Evolutionary conservation across 2,888 invertebrate species (phyloP).

Genomic region (Xestia c-nigrum): DNA sequence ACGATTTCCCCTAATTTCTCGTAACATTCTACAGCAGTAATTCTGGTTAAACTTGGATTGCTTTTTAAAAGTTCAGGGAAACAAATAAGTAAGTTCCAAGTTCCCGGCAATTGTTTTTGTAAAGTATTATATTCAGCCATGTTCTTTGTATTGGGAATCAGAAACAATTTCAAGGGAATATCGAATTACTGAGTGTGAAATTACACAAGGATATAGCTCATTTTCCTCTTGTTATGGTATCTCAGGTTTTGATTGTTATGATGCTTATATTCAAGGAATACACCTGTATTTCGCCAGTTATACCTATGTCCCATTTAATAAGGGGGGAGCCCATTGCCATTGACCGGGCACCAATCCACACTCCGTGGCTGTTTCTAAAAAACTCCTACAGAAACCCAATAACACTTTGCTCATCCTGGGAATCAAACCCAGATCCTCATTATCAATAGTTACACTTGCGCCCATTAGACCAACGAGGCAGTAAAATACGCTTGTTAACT

Average conservation of each 20-base stretch:
- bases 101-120: slow-evolving; percentile 45
- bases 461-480: too few species aligned
- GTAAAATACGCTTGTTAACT: too few species aligned
- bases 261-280: slow-evolving; percentile 16
- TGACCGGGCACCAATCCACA: too few species aligned
- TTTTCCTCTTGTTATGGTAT: slow-evolving; percentile 18
- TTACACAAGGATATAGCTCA: slow-evolving; percentile 18
- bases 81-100: slow-evolving; percentile 37
- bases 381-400: too few species aligned
- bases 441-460: too few species aligned
- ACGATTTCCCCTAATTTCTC: slow-evolving; percentile 44
- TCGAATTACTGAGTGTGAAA: slow-evolving; percentile 48
- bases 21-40: slow-evolving; percentile 36
- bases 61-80: slow-evolving; percentile 53
- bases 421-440: too few species aligned
- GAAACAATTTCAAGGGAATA: slow-evolving; percentile 41
- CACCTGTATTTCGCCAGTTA: too few species aligned
- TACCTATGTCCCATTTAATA: too few species aligned
- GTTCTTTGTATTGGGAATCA: slow-evolving; percentile 17
- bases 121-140: slow-evolving; percentile 30
- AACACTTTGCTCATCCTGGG: too few species aligned
- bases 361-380: too few species aligned
- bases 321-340: too few species aligned
- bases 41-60: slow-evolving; percentile 55
- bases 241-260: slow-evolving; percentile 7